Evolutionary conservation across 2,888 invertebrate genomes (phyloP).

Genomic region (Operophtera brumata): DNA sequence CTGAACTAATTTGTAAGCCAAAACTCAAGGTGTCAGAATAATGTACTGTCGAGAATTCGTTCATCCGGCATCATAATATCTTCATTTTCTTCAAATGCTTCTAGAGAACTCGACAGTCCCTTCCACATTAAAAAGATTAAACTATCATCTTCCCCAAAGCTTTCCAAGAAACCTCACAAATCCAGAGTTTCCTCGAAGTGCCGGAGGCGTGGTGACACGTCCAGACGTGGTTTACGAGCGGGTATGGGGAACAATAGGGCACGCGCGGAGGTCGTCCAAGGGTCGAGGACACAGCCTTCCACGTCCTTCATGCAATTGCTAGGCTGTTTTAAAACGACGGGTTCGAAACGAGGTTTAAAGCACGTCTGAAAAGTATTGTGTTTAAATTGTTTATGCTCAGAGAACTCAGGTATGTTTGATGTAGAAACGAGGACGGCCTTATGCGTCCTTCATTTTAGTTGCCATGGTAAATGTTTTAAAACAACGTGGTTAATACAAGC

Average conservation of each 20-base stretch:
- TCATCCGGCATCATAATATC: not conserved
- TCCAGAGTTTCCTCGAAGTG: constrained; percentile 30
- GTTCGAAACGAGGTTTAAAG: constrained; percentile 24
- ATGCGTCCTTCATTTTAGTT: constrained; percentile 15
- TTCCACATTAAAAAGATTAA: constrained; percentile 14
- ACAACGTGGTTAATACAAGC: not conserved
- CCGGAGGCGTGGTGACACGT: constrained; percentile 28
- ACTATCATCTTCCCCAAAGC: constrained; percentile 12
- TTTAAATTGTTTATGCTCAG: constrained; percentile 7
- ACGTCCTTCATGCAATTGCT: constrained; percentile 57
- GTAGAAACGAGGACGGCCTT: constrained; percentile 10
- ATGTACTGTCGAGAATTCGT: not conserved
- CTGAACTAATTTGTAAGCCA: not conserved
- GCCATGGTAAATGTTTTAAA: constrained; percentile 1
- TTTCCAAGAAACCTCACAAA: constrained; percentile 16
- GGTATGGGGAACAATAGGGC: constrained; percentile 61
- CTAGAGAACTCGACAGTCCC: constrained; percentile 1
- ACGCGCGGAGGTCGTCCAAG: constrained; percentile 66
- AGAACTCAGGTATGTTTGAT: constrained; percentile 5
- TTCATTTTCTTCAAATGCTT: not conserved
- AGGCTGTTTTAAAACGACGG: constrained; percentile 32
- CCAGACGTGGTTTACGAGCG: constrained; percentile 47
- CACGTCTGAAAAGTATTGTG: constrained; percentile 25
- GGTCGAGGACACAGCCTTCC: constrained; percentile 70
- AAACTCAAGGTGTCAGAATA: not conserved